Evolutionary conservation across 64 coral and sea anemone species (phyloP).

Genomic region (Acropora tenuis): DNA sequence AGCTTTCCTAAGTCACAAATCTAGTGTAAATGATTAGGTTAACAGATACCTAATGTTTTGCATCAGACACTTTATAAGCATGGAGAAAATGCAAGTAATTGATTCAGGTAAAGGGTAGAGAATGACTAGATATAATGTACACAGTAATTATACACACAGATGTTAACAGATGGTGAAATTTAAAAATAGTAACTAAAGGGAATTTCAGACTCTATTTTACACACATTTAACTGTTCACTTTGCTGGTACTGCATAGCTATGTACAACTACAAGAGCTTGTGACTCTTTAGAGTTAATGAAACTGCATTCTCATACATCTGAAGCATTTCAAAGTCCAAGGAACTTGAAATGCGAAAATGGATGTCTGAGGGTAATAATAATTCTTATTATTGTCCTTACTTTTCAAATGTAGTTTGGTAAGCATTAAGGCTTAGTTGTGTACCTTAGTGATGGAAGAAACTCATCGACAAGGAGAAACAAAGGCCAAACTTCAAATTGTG

Average conservation of each 20-base stretch:
- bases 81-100: not conserved
- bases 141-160: not conserved
- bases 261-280: conserved; percentile 10
- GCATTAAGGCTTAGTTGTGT: conserved; percentile 4
- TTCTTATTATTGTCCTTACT: conserved; percentile 3
- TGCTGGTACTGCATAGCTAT: conserved; percentile 24
- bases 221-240: conserved; percentile 16
- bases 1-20: conserved; percentile 11
- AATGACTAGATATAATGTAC: not conserved
- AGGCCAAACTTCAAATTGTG: conserved; percentile 77
- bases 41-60: not conserved
- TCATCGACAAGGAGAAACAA: conserved; percentile 53
- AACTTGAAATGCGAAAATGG: conserved; percentile 10
- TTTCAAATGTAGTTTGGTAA: not conserved
- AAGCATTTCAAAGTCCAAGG: conserved; percentile 10
- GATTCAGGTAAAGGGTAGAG: not conserved
- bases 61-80: not conserved
- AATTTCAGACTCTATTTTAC: conserved; percentile 3
- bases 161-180: not conserved
- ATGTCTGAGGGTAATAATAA: conserved; percentile 32
- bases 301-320: conserved; percentile 17
- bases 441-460: conserved; percentile 28
- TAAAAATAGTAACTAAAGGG: not conserved
- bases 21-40: not conserved
- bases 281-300: conserved; percentile 28